Conservation (phyloP, 2,113 vertebrate species). For the Rhynchopsitta pachyrhyncha region DNA sequence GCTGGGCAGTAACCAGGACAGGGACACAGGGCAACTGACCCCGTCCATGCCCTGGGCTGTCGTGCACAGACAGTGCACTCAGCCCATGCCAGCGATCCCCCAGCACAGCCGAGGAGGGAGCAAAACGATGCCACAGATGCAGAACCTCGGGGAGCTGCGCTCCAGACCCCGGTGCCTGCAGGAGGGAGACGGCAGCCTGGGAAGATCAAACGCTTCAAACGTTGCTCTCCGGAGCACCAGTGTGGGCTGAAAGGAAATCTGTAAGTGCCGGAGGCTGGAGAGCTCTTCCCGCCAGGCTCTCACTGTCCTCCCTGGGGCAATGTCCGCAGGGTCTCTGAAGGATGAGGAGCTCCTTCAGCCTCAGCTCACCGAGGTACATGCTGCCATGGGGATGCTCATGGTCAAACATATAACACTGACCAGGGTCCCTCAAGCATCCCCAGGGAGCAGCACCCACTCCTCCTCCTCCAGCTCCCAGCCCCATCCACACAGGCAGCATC, state of each 20-base stretch:
- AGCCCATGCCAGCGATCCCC: accelerated
- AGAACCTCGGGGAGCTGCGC: not conserved
- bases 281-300: not conserved
- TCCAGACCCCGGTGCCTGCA: accelerated
- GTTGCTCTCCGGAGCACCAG: not conserved
- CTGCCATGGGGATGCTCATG: accelerated
- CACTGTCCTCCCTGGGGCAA: accelerated
- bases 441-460: not conserved
- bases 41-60: not conserved
- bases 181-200: not conserved
- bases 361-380: accelerated
- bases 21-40: not conserved
- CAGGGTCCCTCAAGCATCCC: not conserved
- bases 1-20: accelerated
- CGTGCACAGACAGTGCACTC: accelerated
- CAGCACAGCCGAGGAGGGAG: not conserved
- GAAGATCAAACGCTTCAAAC: not conserved
- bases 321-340: not conserved
- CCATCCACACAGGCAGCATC: accelerated
- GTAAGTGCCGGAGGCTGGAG: not conserved
- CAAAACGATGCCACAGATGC: accelerated
- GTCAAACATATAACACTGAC: not conserved
- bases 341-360: not conserved
- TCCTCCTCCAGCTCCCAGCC: not conserved
- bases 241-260: not conserved